These are phyloP conservation scores for Acronicta psi DNA, from an alignment of 2,888 invertebrate species.

Conservation along the genomic window DNA sequence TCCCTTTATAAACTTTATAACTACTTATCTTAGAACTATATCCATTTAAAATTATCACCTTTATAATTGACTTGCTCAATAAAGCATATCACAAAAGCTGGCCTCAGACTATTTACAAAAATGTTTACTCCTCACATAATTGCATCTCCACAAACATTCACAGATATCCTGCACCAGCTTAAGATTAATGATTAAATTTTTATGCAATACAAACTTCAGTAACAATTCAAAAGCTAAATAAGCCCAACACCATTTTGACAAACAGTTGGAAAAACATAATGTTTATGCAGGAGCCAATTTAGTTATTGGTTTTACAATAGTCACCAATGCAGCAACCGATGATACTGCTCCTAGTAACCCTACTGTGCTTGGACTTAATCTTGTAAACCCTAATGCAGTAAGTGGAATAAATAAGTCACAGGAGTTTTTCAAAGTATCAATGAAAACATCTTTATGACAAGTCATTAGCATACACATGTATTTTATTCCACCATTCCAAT, in stretches of 20 bases:
- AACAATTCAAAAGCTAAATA: conserved; percentile 33
- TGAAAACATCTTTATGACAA: conserved; percentile 90
- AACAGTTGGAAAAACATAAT: conserved; percentile 12
- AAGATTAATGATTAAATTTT: too few relatives aligned
- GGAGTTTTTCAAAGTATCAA: conserved; percentile 95
- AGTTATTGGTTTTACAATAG: conserved; percentile 93
- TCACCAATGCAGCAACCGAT: conserved; percentile 93
- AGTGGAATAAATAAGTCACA: conserved; percentile 97
- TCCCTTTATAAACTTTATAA: too few relatives aligned
- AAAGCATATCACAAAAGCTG: not conserved
- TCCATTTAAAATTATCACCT: not conserved
- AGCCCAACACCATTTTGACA: conserved; percentile 50
- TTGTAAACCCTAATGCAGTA: conserved; percentile 93
- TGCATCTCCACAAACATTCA: too few relatives aligned
- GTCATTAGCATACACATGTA: conserved; percentile 71
- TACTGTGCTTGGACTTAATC: conserved; percentile 93
- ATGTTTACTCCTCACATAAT: too few relatives aligned
- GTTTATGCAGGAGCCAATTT: conserved; percentile 91
- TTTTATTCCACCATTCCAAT: conserved; percentile 68
- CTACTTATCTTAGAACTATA: too few relatives aligned
- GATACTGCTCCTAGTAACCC: conserved; percentile 95
- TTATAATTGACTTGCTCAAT: conserved; percentile 6
- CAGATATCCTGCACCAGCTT: too few relatives aligned
- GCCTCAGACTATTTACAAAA: too few relatives aligned
- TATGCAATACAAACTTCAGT: not conserved